phyloP scores from a whole-genome alignment of 1,140 invertebrate genomes.

The Mamestra configurata region DNA sequence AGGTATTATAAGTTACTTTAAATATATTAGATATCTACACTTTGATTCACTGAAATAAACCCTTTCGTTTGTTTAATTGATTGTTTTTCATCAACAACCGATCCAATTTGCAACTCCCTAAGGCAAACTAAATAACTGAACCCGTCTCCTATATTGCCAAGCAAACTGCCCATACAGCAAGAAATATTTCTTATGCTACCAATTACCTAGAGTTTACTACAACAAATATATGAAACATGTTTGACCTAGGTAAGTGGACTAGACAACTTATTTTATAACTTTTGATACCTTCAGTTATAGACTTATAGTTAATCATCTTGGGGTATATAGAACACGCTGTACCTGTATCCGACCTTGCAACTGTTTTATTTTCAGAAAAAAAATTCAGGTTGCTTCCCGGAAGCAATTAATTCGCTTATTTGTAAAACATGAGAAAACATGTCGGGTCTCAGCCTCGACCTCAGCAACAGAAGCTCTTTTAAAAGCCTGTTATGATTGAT shows the following conservation, averaged over 20 bases:
- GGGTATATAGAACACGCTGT: too few relatives aligned
- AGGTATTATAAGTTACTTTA: slow-evolving; percentile 51
- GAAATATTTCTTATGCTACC: too few relatives aligned
- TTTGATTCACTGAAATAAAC: slow-evolving; percentile 58
- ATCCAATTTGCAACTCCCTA: neutral
- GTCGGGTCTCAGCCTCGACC: slow-evolving; percentile 16
- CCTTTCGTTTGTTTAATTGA: slow-evolving; percentile 44
- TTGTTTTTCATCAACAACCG: neutral
- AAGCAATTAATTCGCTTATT: slow-evolving; percentile 35
- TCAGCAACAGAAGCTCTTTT: slow-evolving; percentile 52
- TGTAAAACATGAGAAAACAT: slow-evolving; percentile 45
- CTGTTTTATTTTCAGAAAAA: too few relatives aligned
- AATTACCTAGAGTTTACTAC: too few relatives aligned
- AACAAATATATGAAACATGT: too few relatives aligned
- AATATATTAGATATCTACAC: slow-evolving; percentile 54
- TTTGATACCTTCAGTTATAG: too few relatives aligned
- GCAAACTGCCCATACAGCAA: too few relatives aligned
- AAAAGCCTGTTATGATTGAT: slow-evolving; percentile 54
- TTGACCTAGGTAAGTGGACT: too few relatives aligned
- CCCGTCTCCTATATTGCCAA: neutral
- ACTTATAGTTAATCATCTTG: too few relatives aligned
- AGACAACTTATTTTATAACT: too few relatives aligned
- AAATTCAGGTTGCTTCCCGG: neutral
- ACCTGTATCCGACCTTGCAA: too few relatives aligned
- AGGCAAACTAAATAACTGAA: too few relatives aligned